A percentile compares a stretch with the other conserved stretches of the same genome.
These are phyloP conservation scores for Gambusia yucatana DNA, from an alignment of 2,797 vertebrate genomes.

Conservation along the genomic window DNA sequence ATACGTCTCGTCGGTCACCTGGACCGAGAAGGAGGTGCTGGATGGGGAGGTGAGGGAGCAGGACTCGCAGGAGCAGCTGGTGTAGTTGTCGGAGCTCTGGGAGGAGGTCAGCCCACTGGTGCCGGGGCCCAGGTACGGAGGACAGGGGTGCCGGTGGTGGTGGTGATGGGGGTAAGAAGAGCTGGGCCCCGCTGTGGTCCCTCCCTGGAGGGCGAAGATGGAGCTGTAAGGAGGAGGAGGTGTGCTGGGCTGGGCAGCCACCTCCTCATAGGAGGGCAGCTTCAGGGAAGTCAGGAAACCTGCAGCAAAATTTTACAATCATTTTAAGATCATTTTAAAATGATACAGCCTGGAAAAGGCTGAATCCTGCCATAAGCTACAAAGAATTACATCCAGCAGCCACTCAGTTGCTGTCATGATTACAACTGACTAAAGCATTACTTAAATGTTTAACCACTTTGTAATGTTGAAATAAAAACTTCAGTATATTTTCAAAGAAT, in stretches of 20 bases:
- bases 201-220: constrained; percentile 79
- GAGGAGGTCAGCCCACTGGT: constrained; percentile 77
- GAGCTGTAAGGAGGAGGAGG: constrained; percentile 91
- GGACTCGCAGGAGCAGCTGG: constrained; percentile 88
- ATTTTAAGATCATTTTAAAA: too few relatives aligned
- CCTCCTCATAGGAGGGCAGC: constrained; percentile 92
- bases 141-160: constrained; percentile 67
- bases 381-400: background rate
- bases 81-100: constrained; percentile 85
- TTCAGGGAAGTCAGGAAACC: constrained; percentile 91
- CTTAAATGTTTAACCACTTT: background rate
- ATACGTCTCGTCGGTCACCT: constrained; percentile 81
- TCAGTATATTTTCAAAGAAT: background rate
- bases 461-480: background rate
- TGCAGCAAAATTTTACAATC: constrained; percentile 41
- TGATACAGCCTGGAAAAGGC: background rate
- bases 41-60: constrained; percentile 86
- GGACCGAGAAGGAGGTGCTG: constrained; percentile 85
- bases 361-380: background rate
- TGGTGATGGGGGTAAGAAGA: constrained; percentile 65
- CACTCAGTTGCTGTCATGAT: background rate
- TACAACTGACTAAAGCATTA: background rate
- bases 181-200: constrained; percentile 59
- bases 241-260: constrained; percentile 85
- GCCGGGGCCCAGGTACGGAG: constrained; percentile 70